Conservation (phyloP, 2,797 vertebrate genomes). For the Geotrypetes seraphini region DNA sequence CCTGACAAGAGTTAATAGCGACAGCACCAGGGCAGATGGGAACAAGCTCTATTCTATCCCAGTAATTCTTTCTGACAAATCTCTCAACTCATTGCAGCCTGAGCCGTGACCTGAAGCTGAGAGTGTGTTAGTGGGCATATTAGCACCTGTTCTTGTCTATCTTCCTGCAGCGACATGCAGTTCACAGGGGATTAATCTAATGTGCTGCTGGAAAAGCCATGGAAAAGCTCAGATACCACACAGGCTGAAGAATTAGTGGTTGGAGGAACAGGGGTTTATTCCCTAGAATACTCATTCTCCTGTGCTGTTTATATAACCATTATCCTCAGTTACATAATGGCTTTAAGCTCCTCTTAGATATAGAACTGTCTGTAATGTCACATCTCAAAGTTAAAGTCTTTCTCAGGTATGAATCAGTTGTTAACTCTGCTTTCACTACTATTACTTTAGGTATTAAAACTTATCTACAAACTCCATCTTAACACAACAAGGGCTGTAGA, state of each 20-base stretch:
- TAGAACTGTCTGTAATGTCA: not conserved
- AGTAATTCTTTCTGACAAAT: not conserved
- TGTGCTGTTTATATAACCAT: not conserved
- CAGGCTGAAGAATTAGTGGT: accelerated
- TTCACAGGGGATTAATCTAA: not conserved
- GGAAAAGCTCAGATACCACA: not conserved
- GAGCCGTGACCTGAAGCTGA: not conserved
- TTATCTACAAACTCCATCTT: too few species aligned
- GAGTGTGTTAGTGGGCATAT: not conserved
- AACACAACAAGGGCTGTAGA: too few species aligned
- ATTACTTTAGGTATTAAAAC: too few species aligned
- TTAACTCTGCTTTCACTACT: too few species aligned
- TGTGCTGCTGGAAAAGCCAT: not conserved
- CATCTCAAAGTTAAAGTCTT: not conserved
- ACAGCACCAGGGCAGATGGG: not conserved
- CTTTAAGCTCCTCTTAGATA: not conserved
- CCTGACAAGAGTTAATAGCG: not conserved
- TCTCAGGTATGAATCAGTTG: not conserved
- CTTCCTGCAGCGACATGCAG: not conserved
- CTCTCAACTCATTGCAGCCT: not conserved
- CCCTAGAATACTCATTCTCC: not conserved
- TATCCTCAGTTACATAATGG: not conserved
- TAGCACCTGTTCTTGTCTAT: not conserved
- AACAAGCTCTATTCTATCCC: not conserved
- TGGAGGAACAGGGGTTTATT: not conserved